Conservation (phyloP, 2,888 invertebrate species). For the Blastobasis lacticolella region DNA sequence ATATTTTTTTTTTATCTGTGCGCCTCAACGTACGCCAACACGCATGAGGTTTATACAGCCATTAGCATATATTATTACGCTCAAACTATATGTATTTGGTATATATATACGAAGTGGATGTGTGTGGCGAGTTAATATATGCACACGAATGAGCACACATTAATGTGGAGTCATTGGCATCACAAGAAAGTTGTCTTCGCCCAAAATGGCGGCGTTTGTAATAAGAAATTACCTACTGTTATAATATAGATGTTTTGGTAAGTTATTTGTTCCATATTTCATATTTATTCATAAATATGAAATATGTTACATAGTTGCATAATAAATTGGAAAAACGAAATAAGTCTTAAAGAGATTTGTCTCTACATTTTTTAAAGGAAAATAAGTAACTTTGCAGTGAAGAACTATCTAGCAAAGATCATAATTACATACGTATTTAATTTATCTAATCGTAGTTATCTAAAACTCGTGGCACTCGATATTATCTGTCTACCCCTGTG, state of each 20-base stretch:
- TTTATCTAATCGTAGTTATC: too few relatives aligned
- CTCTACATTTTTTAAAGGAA: not conserved
- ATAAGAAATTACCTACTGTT: not conserved
- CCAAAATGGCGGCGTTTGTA: slow-evolving; percentile 24
- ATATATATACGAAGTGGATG: slow-evolving; percentile 1
- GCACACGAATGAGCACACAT: slow-evolving; percentile 16
- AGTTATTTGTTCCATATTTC: too few relatives aligned
- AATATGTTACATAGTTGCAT: too few relatives aligned
- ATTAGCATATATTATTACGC: slow-evolving; percentile 34
- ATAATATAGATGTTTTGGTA: too few relatives aligned
- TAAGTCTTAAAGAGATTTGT: not conserved
- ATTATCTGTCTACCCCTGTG: too few relatives aligned
- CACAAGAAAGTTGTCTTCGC: slow-evolving; percentile 24
- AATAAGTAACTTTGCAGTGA: too few relatives aligned
- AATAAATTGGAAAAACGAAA: not conserved
- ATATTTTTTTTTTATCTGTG: slow-evolving; percentile 21
- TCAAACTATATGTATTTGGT: slow-evolving; percentile 13
- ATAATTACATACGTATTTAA: too few relatives aligned
- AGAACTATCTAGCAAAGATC: too few relatives aligned
- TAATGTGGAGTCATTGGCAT: slow-evolving; percentile 32
- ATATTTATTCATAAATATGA: too few relatives aligned
- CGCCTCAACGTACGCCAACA: slow-evolving; percentile 23
- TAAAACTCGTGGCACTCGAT: too few relatives aligned
- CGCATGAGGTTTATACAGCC: slow-evolving; percentile 24
- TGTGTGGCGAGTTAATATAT: slow-evolving; percentile 19